Conservation (phyloP, 2,113 vertebrate species). For the Petromus typicus region DNA sequence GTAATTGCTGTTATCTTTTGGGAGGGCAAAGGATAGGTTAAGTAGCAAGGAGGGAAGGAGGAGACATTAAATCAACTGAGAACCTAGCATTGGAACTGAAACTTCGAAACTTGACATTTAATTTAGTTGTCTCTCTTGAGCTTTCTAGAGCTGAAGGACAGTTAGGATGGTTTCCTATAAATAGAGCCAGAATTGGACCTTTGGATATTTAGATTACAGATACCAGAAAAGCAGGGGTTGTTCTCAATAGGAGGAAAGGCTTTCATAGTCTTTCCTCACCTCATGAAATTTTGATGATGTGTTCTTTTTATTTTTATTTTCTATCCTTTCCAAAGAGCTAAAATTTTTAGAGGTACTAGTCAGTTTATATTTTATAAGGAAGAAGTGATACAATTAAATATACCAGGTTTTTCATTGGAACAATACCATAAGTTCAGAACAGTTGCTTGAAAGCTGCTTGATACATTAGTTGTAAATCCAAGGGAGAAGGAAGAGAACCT, state of each 20-base stretch:
- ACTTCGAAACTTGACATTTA: background rate
- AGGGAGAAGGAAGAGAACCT: constrained; percentile 22
- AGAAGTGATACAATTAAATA: background rate
- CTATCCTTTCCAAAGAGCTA: background rate
- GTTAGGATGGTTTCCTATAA: background rate
- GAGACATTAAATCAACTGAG: background rate
- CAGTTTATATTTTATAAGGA: constrained; percentile 38
- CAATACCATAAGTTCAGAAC: background rate
- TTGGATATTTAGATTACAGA: background rate
- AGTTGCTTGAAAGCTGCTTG: constrained; percentile 35
- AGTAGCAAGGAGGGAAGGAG: background rate
- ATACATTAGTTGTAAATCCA: constrained; percentile 54
- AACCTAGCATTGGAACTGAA: background rate
- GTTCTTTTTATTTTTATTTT: constrained; percentile 10
- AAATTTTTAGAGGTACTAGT: background rate
- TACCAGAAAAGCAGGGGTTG: background rate
- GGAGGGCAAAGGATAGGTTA: background rate
- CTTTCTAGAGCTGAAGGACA: background rate
- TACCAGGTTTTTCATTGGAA: background rate
- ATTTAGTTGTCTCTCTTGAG: background rate
- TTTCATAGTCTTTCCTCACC: background rate
- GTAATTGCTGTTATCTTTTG: background rate
- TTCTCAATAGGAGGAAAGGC: background rate
- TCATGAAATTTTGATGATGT: background rate
- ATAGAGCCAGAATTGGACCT: background rate